Percentiles rank a stretch among this genome's conserved stretches.
phyloP scores from a whole-genome alignment of 2,888 invertebrate genomes.

The Stegana nigrithorax region DNA sequence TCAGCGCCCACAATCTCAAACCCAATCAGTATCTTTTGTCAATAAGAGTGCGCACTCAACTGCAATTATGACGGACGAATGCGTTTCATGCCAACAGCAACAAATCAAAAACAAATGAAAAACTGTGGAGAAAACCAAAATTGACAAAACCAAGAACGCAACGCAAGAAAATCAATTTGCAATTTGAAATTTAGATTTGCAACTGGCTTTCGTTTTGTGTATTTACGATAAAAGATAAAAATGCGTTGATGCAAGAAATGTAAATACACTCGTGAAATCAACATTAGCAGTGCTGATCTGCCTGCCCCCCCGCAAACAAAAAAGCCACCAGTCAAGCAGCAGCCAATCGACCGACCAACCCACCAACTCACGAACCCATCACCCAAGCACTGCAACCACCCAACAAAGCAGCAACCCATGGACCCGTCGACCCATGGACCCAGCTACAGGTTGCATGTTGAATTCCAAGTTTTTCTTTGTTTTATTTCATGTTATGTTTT shows the following conservation, averaged over 20 bases:
- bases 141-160: background rate
- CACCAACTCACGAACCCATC: background rate
- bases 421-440: background rate
- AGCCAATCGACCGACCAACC: too few relatives aligned
- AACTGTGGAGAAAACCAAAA: background rate
- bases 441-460: slow-evolving; percentile 7
- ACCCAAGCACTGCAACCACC: too few relatives aligned
- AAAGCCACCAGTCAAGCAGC: background rate
- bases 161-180: slow-evolving; percentile 51
- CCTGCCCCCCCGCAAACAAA: too few relatives aligned
- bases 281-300: too few relatives aligned
- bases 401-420: background rate
- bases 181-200: slow-evolving; percentile 52
- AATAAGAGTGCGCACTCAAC: background rate
- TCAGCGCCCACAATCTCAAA: background rate
- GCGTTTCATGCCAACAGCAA: background rate
- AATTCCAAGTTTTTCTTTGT: background rate
- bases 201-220: background rate
- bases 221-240: slow-evolving; percentile 27
- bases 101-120: background rate
- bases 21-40: background rate
- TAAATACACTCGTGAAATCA: slow-evolving; percentile 48
- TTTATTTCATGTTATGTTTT: too few relatives aligned
- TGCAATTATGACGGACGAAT: slow-evolving; percentile 3
- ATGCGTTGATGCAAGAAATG: slow-evolving; percentile 51